phyloP scores from a whole-genome alignment of 2,797 vertebrate genomes.

The Phaenicophaeus curvirostris region DNA sequence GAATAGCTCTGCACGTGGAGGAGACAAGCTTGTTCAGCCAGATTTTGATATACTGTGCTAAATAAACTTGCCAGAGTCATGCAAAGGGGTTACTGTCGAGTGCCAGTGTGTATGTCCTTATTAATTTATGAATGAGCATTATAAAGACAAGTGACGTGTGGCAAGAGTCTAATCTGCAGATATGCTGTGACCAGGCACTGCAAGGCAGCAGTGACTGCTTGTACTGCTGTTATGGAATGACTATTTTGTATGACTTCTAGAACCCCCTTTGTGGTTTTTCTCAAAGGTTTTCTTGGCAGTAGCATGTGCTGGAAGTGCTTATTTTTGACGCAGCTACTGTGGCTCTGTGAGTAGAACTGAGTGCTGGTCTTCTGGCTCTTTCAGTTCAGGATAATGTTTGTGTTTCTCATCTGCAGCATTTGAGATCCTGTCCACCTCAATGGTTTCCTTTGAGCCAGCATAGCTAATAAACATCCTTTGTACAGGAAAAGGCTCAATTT shows the following conservation, averaged over 20 bases:
- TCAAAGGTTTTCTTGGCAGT: not conserved
- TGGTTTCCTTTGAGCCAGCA: not conserved
- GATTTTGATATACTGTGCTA: not conserved
- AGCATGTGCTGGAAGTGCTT: not conserved
- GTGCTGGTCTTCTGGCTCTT: not conserved
- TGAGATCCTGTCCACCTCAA: not conserved
- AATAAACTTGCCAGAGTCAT: not conserved
- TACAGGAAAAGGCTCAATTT: not conserved
- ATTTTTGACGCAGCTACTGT: not conserved
- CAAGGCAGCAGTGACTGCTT: not conserved
- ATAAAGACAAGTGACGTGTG: not conserved
- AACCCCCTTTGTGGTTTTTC: not conserved
- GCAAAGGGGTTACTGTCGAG: not conserved
- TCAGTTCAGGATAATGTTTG: not conserved
- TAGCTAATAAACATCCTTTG: constrained; percentile 45
- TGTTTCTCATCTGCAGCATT: constrained; percentile 12
- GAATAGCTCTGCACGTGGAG: not conserved
- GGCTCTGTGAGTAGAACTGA: not conserved
- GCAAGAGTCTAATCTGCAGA: not conserved
- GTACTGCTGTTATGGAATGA: not conserved
- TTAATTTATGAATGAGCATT: not conserved
- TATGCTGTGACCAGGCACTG: not conserved
- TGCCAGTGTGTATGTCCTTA: not conserved
- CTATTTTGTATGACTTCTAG: not conserved
- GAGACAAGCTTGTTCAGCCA: not conserved